These are phyloP conservation scores for Lutraria lutraria DNA, from an alignment of 2,888 invertebrate species.

Conservation along the genomic window DNA sequence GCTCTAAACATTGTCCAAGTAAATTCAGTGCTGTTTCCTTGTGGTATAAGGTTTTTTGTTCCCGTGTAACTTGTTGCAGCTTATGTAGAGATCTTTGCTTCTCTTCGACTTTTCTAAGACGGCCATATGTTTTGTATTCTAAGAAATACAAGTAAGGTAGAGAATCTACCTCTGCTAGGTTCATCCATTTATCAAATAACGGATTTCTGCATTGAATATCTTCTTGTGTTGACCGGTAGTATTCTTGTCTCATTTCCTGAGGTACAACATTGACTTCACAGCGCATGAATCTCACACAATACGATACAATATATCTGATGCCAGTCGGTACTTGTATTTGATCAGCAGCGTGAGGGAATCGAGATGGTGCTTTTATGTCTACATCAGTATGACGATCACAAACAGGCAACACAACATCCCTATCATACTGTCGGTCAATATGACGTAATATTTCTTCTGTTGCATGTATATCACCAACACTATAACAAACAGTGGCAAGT, in stretches of 20 bases:
- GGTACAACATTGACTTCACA: constrained; percentile 13
- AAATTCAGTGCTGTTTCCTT: constrained; percentile 32
- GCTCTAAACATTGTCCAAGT: constrained; percentile 27
- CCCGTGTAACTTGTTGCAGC: neutral
- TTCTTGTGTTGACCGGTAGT: constrained; percentile 12
- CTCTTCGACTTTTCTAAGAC: neutral
- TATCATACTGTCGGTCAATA: constrained; percentile 2
- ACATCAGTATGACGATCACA: neutral
- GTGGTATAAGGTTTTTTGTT: constrained; percentile 18
- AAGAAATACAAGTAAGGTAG: constrained; percentile 26
- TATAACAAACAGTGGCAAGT: constrained; percentile 20
- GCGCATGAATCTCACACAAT: neutral
- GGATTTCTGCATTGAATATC: neutral
- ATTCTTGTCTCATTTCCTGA: constrained; percentile 23
- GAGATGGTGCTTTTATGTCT: neutral
- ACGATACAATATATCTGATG: neutral
- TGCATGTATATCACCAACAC: neutral
- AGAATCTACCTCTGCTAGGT: constrained; percentile 33
- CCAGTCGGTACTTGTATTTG: neutral
- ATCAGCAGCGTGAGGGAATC: neutral
- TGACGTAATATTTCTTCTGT: neutral
- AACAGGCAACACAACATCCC: neutral
- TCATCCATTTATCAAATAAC: neutral
- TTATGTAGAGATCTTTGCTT: neutral
- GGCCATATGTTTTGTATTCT: constrained; percentile 23